phyloP scores from a whole-genome alignment of 2,113 vertebrate species.

The Brachionichthys hirsutus region DNA sequence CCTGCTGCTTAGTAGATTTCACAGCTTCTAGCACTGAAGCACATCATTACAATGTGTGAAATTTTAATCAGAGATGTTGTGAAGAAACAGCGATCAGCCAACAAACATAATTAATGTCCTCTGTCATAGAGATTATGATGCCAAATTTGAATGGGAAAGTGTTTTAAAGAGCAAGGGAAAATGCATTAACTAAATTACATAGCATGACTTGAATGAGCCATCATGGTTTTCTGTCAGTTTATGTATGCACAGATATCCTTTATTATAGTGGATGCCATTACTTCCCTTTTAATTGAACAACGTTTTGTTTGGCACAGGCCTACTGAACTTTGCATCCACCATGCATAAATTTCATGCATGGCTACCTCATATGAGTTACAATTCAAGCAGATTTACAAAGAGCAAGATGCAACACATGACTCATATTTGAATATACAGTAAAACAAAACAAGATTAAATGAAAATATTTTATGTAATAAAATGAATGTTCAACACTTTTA shows the following conservation, averaged over 20 bases:
- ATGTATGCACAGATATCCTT: slow-evolving; percentile 73
- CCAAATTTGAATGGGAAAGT: slow-evolving; percentile 84
- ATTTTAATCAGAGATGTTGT: slow-evolving; percentile 98
- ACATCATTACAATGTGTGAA: slow-evolving; percentile 97
- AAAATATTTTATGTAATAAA: slow-evolving; percentile 18
- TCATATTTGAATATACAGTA: slow-evolving; percentile 13
- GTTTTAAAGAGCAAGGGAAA: slow-evolving; percentile 84
- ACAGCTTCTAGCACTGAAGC: slow-evolving; percentile 89
- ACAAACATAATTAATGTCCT: slow-evolving; percentile 96
- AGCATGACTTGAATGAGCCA: slow-evolving; percentile 73
- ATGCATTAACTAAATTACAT: slow-evolving; percentile 81
- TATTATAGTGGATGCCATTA: slow-evolving; percentile 75
- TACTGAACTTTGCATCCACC: slow-evolving; percentile 68
- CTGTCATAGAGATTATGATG: slow-evolving; percentile 93
- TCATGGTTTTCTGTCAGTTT: slow-evolving; percentile 70
- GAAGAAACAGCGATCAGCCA: slow-evolving; percentile 92
- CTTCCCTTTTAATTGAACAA: slow-evolving; percentile 80
- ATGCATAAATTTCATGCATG: slow-evolving; percentile 76
- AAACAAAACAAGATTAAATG: slow-evolving; percentile 18
- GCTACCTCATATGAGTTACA: slow-evolving; percentile 65
- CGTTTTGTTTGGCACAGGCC: slow-evolving; percentile 70
- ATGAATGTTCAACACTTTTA: slow-evolving; percentile 1
- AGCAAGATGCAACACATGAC: slow-evolving; percentile 49
- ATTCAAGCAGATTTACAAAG: slow-evolving; percentile 67
- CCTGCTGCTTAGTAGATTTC: slow-evolving; percentile 86